Evolutionary conservation across 1,140 invertebrate genomes (phyloP).

Genomic region (Trachymyrmex cornetzi): DNA sequence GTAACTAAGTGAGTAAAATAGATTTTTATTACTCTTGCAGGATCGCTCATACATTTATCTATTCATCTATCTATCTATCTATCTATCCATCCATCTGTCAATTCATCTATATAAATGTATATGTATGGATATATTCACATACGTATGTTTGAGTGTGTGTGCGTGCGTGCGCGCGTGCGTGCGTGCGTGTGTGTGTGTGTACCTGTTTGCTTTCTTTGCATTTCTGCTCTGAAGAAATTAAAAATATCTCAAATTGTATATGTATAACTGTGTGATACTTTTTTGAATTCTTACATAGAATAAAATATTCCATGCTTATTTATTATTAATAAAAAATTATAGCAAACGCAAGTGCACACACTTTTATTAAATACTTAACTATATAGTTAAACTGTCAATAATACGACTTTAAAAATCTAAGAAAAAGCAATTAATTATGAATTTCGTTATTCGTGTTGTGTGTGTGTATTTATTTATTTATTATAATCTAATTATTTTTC

Average conservation of each 20-base stretch:
- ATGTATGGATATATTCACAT: too few relatives aligned
- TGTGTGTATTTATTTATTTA: not conserved
- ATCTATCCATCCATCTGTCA: too few relatives aligned
- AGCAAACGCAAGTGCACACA: not conserved
- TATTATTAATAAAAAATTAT: not conserved
- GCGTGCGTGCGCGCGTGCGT: too few relatives aligned
- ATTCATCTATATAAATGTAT: too few relatives aligned
- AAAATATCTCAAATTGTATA: not conserved
- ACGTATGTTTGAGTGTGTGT: too few relatives aligned
- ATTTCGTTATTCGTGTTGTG: not conserved
- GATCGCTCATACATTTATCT: not conserved
- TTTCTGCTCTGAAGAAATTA: not conserved
- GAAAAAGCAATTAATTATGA: not conserved
- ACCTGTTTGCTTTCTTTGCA: not conserved
- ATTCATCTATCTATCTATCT: too few relatives aligned
- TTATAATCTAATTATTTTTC: not conserved
- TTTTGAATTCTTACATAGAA: not conserved
- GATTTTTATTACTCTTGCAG: not conserved
- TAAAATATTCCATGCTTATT: not conserved
- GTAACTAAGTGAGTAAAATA: constrained; percentile 82
- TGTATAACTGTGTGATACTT: not conserved
- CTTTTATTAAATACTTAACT: not conserved
- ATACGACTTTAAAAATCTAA: not conserved
- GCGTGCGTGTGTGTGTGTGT: too few relatives aligned
- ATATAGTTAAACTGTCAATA: too few relatives aligned